These are phyloP conservation scores for Cephalopterus ornatus DNA, from an alignment of 2,113 vertebrate genomes.

Conservation along the genomic window DNA sequence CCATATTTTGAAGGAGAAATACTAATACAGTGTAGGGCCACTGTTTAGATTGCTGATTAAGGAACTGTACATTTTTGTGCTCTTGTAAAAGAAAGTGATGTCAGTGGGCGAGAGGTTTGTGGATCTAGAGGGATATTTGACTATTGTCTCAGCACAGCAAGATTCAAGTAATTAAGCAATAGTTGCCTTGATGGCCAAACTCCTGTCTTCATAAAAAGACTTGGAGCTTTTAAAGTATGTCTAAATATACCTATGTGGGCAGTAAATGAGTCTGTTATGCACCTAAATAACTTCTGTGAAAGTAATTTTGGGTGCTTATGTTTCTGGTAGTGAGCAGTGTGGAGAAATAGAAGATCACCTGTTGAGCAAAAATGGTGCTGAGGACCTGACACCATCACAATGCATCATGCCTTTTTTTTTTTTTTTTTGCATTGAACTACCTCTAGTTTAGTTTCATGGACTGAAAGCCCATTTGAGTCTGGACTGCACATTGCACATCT, in stretches of 20 bases:
- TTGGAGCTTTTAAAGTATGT: not conserved
- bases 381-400: not conserved
- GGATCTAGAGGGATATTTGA: not conserved
- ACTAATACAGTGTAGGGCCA: not conserved
- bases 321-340: not conserved
- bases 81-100: not conserved
- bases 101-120: not conserved
- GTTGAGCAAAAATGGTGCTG: not conserved
- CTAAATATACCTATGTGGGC: not conserved
- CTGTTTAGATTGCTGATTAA: not conserved
- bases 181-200: not conserved
- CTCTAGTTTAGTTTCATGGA: not conserved
- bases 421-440: not conserved
- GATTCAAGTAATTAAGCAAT: not conserved
- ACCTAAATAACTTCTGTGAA: not conserved
- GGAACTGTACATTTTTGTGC: not conserved
- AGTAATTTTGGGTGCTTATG: not conserved
- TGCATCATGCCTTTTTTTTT: not conserved
- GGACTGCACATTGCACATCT: not conserved
- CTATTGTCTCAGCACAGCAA: not conserved
- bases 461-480: not conserved
- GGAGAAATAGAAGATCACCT: not conserved
- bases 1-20: not conserved
- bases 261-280: not conserved
- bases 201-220: not conserved